Evolutionary conservation across 2,113 vertebrate species (phyloP), one percentile per base, ranked within the genome.

Genomic region (Condylura cristata): DNA sequence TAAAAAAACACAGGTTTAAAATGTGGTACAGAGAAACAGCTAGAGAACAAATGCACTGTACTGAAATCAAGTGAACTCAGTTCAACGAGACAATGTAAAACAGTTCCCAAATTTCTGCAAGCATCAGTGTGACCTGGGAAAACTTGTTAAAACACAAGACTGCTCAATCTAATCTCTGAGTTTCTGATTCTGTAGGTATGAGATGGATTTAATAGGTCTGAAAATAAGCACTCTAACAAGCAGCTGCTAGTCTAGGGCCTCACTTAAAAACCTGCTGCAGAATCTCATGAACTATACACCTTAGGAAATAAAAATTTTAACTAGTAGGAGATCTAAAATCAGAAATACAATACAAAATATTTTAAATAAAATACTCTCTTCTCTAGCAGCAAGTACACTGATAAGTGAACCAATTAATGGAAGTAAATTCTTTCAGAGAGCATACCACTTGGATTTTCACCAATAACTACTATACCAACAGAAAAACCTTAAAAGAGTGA

Each of bases 401-500:
- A n/a, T n/a, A n/a, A n/a, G n/a, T n/a, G n/a, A n/a, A 82, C 66
- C 68, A 87, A 79, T 91, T 60, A 61, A 5, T 61, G 9, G 44
- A 94, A 96, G 66, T 63, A 91, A 96, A 94, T 80, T 90, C 58
- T 79, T 61, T 63, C 58, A 76, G 41, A 87, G 44, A 83, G 87
- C 17, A 26, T 28, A 86, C 12, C 32, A 83, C 13, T 78, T 86
- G 60, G 48, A 84, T 89, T 93, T 86, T 89, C n/a, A 79, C 58
- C 44, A 89, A 63, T 75, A 60, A 90, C n/a, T 86, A 75, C 56
- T 86, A 61, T 60, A 88, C 44, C 18, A 89, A 79, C 18, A 74
- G 48, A 85, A 93, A 72, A 68, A 48, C 83, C 34, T 96, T 90
- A 53, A 68, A 93, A 97, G 86, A 22, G 56, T 72, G 89, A 96